Conservation (phyloP, 2,113 vertebrate genomes). For the Ctenodactylus gundi region DNA sequence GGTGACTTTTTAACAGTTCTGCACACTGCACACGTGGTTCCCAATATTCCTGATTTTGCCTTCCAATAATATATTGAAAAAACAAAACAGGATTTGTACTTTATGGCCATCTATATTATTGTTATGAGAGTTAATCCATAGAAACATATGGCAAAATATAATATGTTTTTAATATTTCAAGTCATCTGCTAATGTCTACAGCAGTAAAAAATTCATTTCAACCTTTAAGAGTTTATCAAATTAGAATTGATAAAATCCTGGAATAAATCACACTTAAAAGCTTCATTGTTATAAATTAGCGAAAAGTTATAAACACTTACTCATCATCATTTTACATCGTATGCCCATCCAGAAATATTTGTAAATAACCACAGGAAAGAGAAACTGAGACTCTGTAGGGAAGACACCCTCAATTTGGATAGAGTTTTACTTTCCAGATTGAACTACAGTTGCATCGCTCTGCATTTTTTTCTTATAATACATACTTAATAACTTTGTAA, state of each 20-base stretch:
- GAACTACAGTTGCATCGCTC: not conserved
- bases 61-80: not conserved
- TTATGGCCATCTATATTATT: not conserved
- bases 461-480: not conserved
- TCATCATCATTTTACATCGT: slow-evolving; percentile 5
- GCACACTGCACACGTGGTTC: not conserved
- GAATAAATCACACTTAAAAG: slow-evolving; percentile 66
- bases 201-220: slow-evolving; percentile 43
- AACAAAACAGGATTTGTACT: slow-evolving; percentile 1
- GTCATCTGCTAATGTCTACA: slow-evolving; percentile 25
- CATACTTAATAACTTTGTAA: not conserved
- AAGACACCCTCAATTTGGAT: not conserved
- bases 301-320: slow-evolving; percentile 56
- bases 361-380: not conserved
- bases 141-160: not conserved
- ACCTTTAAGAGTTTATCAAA: slow-evolving; percentile 60
- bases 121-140: not conserved
- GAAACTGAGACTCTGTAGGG: not conserved
- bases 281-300: slow-evolving; percentile 54
- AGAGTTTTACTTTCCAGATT: slow-evolving; percentile 4
- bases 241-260: slow-evolving; percentile 59
- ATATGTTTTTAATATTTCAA: not conserved
- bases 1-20: not conserved
- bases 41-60: not conserved
- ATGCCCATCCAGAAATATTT: not conserved